These are phyloP conservation scores for Aphis craccivora DNA, from an alignment of 1,140 invertebrate species.

Conservation along the genomic window DNA sequence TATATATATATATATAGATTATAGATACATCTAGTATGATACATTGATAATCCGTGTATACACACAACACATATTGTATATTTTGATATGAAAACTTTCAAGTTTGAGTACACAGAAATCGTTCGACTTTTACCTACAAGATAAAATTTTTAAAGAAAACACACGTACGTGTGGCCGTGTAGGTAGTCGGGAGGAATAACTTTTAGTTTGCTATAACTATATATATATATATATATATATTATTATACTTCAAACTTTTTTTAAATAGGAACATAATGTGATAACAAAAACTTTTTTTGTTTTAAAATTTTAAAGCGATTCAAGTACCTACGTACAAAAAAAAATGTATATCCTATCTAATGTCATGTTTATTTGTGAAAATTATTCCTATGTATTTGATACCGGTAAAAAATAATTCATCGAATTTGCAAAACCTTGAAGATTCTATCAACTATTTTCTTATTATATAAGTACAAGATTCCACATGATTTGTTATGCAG, in stretches of 20 bases:
- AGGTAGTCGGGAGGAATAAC: background rate
- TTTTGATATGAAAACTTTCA: constrained; percentile 28
- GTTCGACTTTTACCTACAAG: background rate
- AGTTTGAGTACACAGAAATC: background rate
- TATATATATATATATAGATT: too few relatives aligned
- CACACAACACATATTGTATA: background rate
- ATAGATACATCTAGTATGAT: background rate
- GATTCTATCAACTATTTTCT: background rate
- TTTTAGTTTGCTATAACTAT: background rate
- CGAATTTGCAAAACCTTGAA: background rate
- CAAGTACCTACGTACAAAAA: background rate
- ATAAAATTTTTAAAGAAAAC: constrained; percentile 11
- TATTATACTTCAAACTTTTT: background rate
- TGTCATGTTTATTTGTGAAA: background rate
- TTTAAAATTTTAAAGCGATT: background rate
- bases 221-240: background rate
- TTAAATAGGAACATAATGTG: background rate
- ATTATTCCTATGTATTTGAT: background rate
- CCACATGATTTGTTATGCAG: background rate
- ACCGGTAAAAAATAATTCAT: background rate
- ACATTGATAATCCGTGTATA: background rate
- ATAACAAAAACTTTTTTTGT: constrained; percentile 9
- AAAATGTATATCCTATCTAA: background rate
- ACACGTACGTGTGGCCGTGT: background rate
- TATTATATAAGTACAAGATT: background rate